Percentiles rank a stretch among this genome's conserved stretches.
These are phyloP conservation scores for Callipepla californica DNA, from an alignment of 2,113 vertebrate species.

Conservation along the genomic window DNA sequence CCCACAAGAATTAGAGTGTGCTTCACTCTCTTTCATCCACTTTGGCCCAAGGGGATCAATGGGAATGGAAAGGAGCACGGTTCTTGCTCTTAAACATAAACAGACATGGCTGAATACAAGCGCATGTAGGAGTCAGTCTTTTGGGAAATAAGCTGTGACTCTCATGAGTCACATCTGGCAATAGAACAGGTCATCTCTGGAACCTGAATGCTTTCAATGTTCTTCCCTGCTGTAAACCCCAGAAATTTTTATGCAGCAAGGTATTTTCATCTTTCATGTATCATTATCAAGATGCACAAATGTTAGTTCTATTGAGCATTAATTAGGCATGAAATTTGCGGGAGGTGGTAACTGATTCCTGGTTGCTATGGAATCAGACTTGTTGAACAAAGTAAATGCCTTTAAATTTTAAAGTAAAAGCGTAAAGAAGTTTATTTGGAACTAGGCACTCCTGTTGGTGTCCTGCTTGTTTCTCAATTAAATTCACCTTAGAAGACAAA, in stretches of 20 bases:
- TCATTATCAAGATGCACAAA: not conserved
- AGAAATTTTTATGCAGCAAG: not conserved
- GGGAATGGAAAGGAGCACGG: not conserved
- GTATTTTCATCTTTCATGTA: not conserved
- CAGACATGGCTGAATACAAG: not conserved
- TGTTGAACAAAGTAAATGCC: not conserved
- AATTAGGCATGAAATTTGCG: not conserved
- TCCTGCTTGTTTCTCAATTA: not conserved
- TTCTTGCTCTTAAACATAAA: not conserved
- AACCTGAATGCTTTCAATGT: not conserved
- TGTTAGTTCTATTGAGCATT: not conserved
- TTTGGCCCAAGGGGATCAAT: not conserved
- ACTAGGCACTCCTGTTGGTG: not conserved
- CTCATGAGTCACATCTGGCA: not conserved
- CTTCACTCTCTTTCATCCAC: not conserved
- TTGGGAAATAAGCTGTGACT: not conserved
- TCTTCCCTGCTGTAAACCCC: not conserved
- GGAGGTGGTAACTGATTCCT: not conserved
- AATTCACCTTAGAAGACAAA: not conserved
- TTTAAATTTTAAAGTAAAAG: not conserved
- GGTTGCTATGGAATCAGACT: not conserved
- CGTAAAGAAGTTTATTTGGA: not conserved
- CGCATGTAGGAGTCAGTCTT: not conserved
- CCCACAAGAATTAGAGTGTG: not conserved
- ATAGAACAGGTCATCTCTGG: not conserved